Percentiles rank a stretch among this genome's conserved stretches.
phyloP scores from a whole-genome alignment of 2,797 vertebrate genomes.

The Acanthurus tractus region DNA sequence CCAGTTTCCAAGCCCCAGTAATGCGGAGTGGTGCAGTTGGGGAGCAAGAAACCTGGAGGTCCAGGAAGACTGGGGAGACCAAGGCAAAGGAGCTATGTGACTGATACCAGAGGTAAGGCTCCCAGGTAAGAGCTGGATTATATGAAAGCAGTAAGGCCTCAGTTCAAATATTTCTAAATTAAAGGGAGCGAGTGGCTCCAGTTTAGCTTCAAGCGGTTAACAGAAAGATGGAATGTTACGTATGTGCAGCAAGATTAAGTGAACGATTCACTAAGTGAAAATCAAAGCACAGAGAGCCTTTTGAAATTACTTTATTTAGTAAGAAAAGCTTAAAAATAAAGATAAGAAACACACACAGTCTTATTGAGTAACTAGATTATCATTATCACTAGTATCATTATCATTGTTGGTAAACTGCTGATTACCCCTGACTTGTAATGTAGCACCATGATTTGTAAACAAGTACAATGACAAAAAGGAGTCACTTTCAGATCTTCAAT shows the following conservation, averaged over 20 bases:
- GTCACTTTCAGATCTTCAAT: constrained; percentile 82
- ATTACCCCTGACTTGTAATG: constrained; percentile 52
- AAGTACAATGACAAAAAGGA: constrained; percentile 83
- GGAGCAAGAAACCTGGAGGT: constrained; percentile 81
- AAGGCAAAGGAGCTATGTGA: constrained; percentile 34
- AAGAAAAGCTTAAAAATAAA: constrained; percentile 67
- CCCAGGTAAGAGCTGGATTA: constrained; percentile 22
- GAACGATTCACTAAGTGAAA: constrained; percentile 57
- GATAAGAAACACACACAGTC: constrained; percentile 68
- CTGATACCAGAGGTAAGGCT: neutral
- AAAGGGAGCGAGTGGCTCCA: neutral
- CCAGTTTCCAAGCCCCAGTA: constrained; percentile 75
- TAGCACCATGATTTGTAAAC: constrained; percentile 79
- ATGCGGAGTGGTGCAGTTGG: constrained; percentile 71
- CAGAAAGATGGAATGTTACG: constrained; percentile 4
- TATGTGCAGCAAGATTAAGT: neutral
- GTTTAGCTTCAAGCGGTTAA: neutral
- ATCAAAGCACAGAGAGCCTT: constrained; percentile 74
- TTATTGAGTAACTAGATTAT: constrained; percentile 55
- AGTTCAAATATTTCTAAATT: neutral
- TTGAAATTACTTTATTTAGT: constrained; percentile 84
- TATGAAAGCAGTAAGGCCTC: neutral
- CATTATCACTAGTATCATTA: constrained; percentile 81
- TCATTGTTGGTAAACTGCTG: constrained; percentile 68
- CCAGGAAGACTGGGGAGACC: constrained; percentile 68